A percentile compares a stretch with the other conserved stretches of the same genome.
Evolutionary conservation across 2,113 vertebrate genomes (phyloP).

Genomic region (Tetrao urogallus): DNA sequence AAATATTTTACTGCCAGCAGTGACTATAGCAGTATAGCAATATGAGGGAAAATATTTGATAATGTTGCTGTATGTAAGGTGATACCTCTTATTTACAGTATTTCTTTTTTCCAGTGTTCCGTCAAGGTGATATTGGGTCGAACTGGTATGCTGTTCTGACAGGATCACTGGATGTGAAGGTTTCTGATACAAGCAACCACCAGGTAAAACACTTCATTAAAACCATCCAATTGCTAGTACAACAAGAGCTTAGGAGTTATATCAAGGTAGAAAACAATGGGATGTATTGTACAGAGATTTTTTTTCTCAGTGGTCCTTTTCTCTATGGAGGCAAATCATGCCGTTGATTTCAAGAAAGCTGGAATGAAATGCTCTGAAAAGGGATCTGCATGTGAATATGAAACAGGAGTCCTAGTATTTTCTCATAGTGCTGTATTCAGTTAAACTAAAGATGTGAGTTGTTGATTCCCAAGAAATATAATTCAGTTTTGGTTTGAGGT

Average conservation of each 20-base stretch:
- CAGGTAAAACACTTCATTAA: constrained; percentile 81
- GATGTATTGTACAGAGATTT: neutral
- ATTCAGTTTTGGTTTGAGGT: neutral
- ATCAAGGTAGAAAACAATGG: neutral
- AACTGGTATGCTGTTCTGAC: constrained; percentile 97
- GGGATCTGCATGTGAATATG: neutral
- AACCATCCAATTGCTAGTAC: neutral
- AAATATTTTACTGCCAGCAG: neutral
- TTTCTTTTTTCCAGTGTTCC: constrained; percentile 86
- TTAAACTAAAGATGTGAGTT: neutral
- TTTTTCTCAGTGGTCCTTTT: neutral
- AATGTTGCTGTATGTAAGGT: neutral
- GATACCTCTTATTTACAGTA: constrained; percentile 13
- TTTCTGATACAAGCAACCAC: constrained; percentile 94
- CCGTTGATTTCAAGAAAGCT: neutral
- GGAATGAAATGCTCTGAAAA: neutral
- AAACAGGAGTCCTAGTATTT: neutral
- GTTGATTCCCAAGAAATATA: neutral
- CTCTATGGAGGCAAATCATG: neutral
- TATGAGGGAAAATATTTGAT: neutral
- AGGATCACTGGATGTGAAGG: constrained; percentile 96
- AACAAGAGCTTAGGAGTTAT: neutral
- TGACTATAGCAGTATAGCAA: neutral
- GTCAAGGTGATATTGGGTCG: constrained; percentile 97
- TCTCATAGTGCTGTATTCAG: neutral